phyloP scores from a whole-genome alignment of 2,888 invertebrate species.

The Apamea sordens region DNA sequence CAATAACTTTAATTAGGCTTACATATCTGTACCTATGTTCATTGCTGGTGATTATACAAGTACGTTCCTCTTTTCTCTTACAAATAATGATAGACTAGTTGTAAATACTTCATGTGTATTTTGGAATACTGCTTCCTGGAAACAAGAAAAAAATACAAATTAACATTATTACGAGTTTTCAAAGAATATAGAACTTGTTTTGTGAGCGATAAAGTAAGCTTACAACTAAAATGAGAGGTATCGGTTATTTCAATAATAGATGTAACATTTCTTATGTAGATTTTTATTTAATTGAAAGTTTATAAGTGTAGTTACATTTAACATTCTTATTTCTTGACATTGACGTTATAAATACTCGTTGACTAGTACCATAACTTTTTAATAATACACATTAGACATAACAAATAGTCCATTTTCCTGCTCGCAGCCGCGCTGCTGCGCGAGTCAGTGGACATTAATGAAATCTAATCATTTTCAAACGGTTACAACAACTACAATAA shows the following conservation, averaged over 20 bases:
- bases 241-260: constrained; percentile 80
- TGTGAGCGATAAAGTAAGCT: constrained; percentile 2
- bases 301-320: constrained; percentile 86
- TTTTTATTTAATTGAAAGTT: constrained; percentile 88
- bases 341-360: constrained; percentile 87
- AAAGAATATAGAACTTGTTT: constrained; percentile 9
- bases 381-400: constrained; percentile 75
- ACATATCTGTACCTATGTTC: constrained; percentile 76
- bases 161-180: constrained; percentile 55
- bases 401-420: constrained; percentile 56
- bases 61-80: constrained; percentile 88
- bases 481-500: constrained; percentile 67
- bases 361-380: constrained; percentile 84
- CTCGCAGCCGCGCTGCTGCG: constrained; percentile 59
- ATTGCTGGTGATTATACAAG: constrained; percentile 82
- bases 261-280: constrained; percentile 80
- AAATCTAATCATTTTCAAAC: constrained; percentile 58
- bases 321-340: constrained; percentile 83
- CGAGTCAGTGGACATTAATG: constrained; percentile 55
- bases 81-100: constrained; percentile 85
- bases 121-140: constrained; percentile 90
- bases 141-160: constrained; percentile 81
- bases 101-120: constrained; percentile 89
- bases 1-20: constrained; percentile 83
- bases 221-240: constrained; percentile 37